Evolutionary conservation across 2,113 vertebrate species (phyloP).

Genomic region (Acinonyx jubatus): DNA sequence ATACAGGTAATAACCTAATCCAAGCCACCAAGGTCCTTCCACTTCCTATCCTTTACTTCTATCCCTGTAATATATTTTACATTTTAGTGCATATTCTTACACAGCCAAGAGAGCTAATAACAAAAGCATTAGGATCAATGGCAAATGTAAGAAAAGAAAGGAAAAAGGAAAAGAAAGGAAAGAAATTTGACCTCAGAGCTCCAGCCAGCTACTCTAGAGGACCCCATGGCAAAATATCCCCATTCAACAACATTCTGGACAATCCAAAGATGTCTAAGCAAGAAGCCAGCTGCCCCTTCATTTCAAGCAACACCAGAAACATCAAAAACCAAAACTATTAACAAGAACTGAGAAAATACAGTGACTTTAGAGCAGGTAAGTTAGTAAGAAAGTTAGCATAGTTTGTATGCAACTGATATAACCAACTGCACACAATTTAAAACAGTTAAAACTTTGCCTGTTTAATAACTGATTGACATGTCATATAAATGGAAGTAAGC

Average conservation of each 20-base stretch:
- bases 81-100: background rate
- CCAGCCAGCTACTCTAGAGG: background rate
- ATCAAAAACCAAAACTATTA: background rate
- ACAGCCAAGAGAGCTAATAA: background rate
- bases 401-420: background rate
- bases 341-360: background rate
- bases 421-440: background rate
- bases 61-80: background rate
- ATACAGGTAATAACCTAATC: background rate
- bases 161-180: background rate
- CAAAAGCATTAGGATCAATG: background rate
- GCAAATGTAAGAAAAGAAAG: background rate
- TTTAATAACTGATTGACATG: background rate
- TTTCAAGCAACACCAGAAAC: background rate
- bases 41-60: background rate
- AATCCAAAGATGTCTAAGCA: background rate
- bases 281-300: background rate
- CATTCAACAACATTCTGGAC: background rate
- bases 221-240: background rate
- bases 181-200: background rate
- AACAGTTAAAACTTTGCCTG: background rate
- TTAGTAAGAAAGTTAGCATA: background rate
- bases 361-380: background rate
- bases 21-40: background rate
- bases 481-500: slow-evolving; percentile 1